Evolutionary conservation across 2,113 vertebrate genomes (phyloP).

Genomic region (Hemichromis elongatus): DNA sequence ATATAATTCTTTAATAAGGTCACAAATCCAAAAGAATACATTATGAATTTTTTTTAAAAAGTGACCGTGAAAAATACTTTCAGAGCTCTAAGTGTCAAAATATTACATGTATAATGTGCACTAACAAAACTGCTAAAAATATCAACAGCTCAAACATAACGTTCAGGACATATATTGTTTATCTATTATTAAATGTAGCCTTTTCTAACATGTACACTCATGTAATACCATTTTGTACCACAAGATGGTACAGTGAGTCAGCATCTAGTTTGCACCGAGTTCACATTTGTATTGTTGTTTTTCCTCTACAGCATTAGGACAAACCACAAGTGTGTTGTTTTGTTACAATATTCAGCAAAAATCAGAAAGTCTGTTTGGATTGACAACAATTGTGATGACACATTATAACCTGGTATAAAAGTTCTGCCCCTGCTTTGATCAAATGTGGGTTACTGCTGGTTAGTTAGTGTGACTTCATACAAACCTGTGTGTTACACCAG

Average conservation of each 20-base stretch:
- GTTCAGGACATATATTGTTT: background rate
- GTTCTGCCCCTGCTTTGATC: background rate
- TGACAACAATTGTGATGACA: background rate
- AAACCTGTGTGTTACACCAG: too few relatives aligned
- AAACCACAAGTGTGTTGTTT: too few relatives aligned
- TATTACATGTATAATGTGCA: background rate
- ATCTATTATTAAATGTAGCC: background rate
- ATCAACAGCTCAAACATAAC: background rate
- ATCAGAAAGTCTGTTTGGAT: background rate
- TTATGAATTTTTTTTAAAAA: too few relatives aligned
- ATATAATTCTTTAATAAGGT: too few relatives aligned
- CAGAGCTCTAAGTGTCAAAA: background rate
- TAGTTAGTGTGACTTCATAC: background rate
- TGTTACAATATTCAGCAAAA: background rate
- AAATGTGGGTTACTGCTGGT: background rate
- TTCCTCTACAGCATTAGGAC: too few relatives aligned
- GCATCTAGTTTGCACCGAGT: too few relatives aligned
- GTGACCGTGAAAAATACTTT: too few relatives aligned
- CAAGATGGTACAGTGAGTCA: too few relatives aligned
- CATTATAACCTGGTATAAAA: background rate
- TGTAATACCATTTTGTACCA: too few relatives aligned
- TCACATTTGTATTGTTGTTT: too few relatives aligned
- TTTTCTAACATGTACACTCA: too few relatives aligned
- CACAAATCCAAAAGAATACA: too few relatives aligned
- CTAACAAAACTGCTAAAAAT: background rate